Evolutionary conservation across 2,797 vertebrate genomes (phyloP).

Genomic region (Morus bassanus): DNA sequence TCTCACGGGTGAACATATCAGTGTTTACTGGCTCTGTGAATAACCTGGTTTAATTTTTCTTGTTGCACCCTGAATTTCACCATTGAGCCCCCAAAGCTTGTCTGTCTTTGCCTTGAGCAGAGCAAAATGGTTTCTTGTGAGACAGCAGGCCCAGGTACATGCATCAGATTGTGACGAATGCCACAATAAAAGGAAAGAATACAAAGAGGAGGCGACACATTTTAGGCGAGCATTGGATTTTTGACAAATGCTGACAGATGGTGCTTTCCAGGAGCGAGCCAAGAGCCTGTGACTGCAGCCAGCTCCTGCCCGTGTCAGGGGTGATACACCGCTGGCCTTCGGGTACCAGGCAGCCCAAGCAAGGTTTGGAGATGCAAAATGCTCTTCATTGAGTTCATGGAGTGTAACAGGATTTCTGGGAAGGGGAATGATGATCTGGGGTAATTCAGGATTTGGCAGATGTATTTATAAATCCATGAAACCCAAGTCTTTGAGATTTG

Average conservation of each 20-base stretch:
- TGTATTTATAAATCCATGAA: not conserved
- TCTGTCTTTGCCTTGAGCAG: not conserved
- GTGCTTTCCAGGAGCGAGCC: not conserved
- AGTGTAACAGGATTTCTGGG: not conserved
- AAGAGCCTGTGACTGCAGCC: not conserved
- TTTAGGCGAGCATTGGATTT: not conserved
- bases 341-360: not conserved
- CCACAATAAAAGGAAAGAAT: not conserved
- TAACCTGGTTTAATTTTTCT: not conserved
- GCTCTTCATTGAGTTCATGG: not conserved
- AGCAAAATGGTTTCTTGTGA: not conserved
- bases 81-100: fast-evolving
- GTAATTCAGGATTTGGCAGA: not conserved
- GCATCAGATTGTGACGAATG: not conserved
- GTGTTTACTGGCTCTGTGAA: not conserved
- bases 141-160: not conserved
- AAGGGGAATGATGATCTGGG: not conserved
- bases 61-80: not conserved
- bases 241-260: not conserved
- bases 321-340: not conserved
- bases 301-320: not conserved
- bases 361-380: not conserved
- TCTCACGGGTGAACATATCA: fast-evolving
- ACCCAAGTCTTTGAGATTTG: not conserved
- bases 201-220: not conserved